These are phyloP conservation scores for Talpa occidentalis DNA, from an alignment of 2,113 vertebrate species.

Conservation along the genomic window DNA sequence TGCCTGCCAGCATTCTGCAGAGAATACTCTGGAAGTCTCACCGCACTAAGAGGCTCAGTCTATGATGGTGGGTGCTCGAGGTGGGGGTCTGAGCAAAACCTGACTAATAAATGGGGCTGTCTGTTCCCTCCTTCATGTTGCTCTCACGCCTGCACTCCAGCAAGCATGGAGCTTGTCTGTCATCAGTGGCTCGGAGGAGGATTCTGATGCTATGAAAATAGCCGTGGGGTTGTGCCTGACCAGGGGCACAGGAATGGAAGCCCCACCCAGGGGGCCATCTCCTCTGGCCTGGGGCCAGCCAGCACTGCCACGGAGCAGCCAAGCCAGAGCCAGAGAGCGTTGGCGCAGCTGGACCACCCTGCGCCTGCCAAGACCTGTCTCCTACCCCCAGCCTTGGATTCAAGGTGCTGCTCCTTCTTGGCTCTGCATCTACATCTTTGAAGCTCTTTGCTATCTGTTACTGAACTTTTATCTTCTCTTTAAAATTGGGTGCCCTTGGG, in stretches of 20 bases:
- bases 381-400: not conserved
- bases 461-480: not conserved
- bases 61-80: conserved; percentile 57
- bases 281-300: accelerated
- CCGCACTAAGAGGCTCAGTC: conserved; percentile 10
- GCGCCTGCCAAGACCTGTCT: not conserved
- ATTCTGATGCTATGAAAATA: conserved; percentile 49
- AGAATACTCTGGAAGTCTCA: conserved; percentile 72
- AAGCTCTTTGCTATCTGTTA: not conserved
- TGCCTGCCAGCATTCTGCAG: conserved; percentile 78
- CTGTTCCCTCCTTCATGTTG: conserved; percentile 62
- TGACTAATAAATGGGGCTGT: conserved; percentile 66
- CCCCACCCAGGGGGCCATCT: not conserved
- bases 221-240: not conserved
- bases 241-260: not conserved
- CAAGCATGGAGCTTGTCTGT: conserved; percentile 56
- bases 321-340: not conserved
- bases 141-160: conserved; percentile 56
- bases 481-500: not conserved
- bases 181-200: conserved; percentile 21
- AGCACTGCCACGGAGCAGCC: not conserved
- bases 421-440: not conserved
- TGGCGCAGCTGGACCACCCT: no score
- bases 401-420: not conserved
- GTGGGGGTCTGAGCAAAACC: conserved; percentile 52